phyloP scores from a whole-genome alignment of 2,113 vertebrate species.

The Falcunculus frontatus region DNA sequence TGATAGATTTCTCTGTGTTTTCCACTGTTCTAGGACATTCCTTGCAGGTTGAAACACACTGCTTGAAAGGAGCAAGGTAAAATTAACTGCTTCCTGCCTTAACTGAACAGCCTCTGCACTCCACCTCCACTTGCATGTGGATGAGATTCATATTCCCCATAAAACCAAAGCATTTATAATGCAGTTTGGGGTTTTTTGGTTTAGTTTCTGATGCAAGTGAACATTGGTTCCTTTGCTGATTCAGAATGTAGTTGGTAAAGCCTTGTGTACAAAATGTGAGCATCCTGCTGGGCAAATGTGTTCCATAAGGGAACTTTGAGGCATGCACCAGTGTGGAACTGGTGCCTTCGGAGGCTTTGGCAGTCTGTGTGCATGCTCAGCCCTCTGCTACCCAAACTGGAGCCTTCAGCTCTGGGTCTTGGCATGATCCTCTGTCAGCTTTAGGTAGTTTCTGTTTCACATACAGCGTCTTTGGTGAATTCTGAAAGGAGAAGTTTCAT shows the following conservation, averaged over 20 bases:
- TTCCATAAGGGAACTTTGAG: neutral
- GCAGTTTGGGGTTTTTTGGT: neutral
- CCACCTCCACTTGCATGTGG: neutral
- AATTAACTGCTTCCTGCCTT: neutral
- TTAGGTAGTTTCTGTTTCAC: neutral
- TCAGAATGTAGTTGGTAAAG: neutral
- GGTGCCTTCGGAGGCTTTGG: neutral
- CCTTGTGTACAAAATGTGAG: neutral
- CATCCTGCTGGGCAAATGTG: fast-evolving
- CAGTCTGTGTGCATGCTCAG: neutral
- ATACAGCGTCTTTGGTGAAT: neutral
- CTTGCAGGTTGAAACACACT: neutral
- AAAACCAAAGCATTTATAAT: neutral
- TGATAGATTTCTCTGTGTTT: neutral
- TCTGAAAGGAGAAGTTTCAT: neutral
- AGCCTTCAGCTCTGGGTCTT: neutral
- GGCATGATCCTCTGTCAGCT: neutral
- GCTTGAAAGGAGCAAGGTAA: neutral
- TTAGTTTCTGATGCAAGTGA: neutral
- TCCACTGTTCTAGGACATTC: neutral
- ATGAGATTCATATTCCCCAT: neutral
- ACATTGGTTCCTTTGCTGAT: neutral
- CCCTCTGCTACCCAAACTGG: neutral
- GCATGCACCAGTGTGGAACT: neutral
- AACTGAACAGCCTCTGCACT: neutral